phyloP scores from a whole-genome alignment of 1,140 invertebrate species.

The Ectropis grisescens region DNA sequence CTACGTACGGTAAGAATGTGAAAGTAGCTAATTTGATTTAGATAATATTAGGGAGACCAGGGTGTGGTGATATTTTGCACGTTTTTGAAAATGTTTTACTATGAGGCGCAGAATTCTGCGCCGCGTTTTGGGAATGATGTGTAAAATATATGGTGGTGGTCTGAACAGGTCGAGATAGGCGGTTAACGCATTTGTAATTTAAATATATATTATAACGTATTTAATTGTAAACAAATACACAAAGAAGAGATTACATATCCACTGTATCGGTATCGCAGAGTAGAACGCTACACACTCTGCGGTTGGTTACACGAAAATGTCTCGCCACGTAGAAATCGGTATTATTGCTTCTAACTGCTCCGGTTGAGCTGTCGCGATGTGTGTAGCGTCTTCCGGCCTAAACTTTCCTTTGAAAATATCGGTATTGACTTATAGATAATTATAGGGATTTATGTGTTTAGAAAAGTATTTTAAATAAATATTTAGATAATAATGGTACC shows the following conservation, averaged over 20 bases:
- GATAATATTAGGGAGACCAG: conserved; percentile 68
- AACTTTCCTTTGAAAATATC: conserved; percentile 53
- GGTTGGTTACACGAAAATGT: no score
- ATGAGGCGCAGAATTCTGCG: conserved; percentile 43
- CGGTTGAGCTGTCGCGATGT: conserved; percentile 16
- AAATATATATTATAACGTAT: conserved; percentile 35
- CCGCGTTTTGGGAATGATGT: conserved; percentile 36
- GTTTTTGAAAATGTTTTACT: conserved; percentile 68
- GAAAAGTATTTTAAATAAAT: conserved; percentile 70
- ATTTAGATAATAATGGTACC: conserved; percentile 51
- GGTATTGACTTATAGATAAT: conserved; percentile 66
- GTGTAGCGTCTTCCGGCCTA: conserved; percentile 64
- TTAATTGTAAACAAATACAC: conserved; percentile 31
- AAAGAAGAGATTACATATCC: conserved; percentile 62
- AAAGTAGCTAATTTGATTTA: conserved; percentile 60
- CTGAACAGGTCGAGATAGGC: conserved; percentile 32
- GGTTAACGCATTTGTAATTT: conserved; percentile 45
- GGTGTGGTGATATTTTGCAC: conserved; percentile 70
- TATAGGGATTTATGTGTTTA: conserved; percentile 68
- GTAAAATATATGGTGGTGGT: conserved; percentile 31
- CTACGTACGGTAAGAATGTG: conserved; percentile 44
- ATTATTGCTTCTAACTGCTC: no score
- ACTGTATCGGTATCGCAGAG: conserved; percentile 29
- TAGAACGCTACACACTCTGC: conserved; percentile 57
- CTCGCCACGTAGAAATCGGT: no score